These are phyloP conservation scores for Anorthoa munda DNA, from an alignment of 2,888 invertebrate species.

Conservation along the genomic window DNA sequence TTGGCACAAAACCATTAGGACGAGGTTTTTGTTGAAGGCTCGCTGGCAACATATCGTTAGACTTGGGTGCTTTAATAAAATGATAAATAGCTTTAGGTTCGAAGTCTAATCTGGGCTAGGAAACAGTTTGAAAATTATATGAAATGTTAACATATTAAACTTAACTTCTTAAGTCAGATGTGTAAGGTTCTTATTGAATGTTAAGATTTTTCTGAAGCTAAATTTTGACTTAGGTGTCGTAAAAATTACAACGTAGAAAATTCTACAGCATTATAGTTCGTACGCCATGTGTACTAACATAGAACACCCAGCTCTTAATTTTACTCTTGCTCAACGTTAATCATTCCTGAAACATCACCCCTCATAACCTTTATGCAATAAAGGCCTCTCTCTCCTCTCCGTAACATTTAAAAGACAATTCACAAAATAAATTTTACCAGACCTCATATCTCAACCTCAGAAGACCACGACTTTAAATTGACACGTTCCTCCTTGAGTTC, in stretches of 20 bases:
- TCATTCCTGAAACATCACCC: not conserved
- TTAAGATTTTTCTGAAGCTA: not conserved
- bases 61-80: constrained; percentile 21
- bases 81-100: constrained; percentile 37
- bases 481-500: constrained; percentile 50
- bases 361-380: not conserved
- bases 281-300: not conserved
- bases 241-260: not conserved
- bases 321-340: not conserved
- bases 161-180: not conserved
- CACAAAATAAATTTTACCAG: constrained; percentile 18
- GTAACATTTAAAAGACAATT: constrained; percentile 11
- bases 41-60: constrained; percentile 17
- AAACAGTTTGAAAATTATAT: constrained; percentile 5
- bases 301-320: not conserved
- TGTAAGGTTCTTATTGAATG: not conserved
- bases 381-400: not conserved
- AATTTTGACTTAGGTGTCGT: not conserved
- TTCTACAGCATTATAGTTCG: not conserved
- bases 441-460: constrained; percentile 12
- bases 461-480: constrained; percentile 41
- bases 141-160: not conserved
- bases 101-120: not conserved
- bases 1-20: constrained; percentile 35
- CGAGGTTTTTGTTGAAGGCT: constrained; percentile 45